These are phyloP conservation scores for Ptychadena robeensis DNA, from an alignment of 2,797 vertebrate genomes.

Conservation along the genomic window DNA sequence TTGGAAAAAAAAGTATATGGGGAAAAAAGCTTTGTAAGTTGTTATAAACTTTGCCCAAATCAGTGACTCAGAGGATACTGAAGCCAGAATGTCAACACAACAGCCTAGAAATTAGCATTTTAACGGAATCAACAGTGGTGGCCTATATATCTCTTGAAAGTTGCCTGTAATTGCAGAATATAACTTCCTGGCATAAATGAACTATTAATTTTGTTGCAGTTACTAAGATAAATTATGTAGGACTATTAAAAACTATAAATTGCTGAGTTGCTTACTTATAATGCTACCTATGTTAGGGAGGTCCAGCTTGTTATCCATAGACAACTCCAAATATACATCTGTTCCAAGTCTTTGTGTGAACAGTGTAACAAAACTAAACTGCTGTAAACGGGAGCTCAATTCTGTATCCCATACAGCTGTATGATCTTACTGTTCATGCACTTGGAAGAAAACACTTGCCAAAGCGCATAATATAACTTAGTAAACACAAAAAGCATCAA, in stretches of 20 bases:
- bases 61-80: background rate
- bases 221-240: too few relatives aligned
- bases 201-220: background rate
- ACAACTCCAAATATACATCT: background rate
- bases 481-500: slow-evolving; percentile 36
- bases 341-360: background rate
- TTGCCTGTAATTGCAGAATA: background rate
- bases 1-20: background rate
- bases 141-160: background rate
- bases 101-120: background rate
- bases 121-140: background rate
- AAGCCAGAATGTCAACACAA: background rate
- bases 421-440: slow-evolving; percentile 39
- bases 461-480: slow-evolving; percentile 39
- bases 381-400: slow-evolving; percentile 22
- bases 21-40: background rate
- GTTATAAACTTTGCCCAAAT: background rate
- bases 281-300: too few relatives aligned
- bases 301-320: background rate
- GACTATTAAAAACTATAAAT: too few relatives aligned
- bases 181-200: background rate
- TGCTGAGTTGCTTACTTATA: too few relatives aligned
- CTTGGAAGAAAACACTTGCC: slow-evolving; percentile 20
- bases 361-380: slow-evolving; percentile 1
- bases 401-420: slow-evolving; percentile 38